Percentiles rank a stretch among this genome's conserved stretches.
These are phyloP conservation scores for Globodera rostochiensis DNA, from an alignment of 1,140 invertebrate genomes.

Conservation along the genomic window DNA sequence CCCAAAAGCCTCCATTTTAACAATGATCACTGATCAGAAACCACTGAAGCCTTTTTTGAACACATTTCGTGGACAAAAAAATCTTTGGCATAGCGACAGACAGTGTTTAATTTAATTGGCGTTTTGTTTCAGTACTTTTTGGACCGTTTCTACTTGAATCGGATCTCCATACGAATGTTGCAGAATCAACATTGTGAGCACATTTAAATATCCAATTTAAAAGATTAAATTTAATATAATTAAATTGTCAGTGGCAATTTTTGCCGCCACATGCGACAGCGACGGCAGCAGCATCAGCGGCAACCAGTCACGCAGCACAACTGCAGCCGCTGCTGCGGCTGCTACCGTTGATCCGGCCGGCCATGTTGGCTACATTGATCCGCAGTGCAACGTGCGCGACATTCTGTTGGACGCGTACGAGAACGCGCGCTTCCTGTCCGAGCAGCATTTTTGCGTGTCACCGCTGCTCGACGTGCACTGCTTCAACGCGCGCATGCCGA, in stretches of 20 bases:
- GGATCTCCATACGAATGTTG: constrained; percentile 91
- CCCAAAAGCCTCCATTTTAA: background rate
- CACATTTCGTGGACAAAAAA: background rate
- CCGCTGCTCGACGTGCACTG: constrained; percentile 79
- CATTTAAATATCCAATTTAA: background rate
- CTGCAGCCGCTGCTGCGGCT: too few species aligned
- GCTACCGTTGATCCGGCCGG: constrained; percentile 10
- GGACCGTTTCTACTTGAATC: constrained; percentile 93
- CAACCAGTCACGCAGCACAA: background rate
- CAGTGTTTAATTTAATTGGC: background rate
- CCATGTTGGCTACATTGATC: constrained; percentile 73
- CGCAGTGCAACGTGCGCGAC: constrained; percentile 81
- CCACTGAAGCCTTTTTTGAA: background rate
- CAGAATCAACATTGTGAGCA: constrained; percentile 84
- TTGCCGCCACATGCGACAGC: constrained; percentile 27
- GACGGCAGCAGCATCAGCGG: too few species aligned
- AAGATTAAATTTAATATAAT: background rate
- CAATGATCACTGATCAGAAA: too few species aligned
- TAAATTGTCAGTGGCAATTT: constrained; percentile 47
- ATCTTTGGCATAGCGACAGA: background rate
- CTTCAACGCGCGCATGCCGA: constrained; percentile 63
- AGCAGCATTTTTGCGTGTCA: constrained; percentile 90
- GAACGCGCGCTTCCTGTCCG: constrained; percentile 93
- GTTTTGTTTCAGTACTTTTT: constrained; percentile 80
- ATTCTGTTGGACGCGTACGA: constrained; percentile 87